Conservation (phyloP, 2,113 vertebrate species). For the Himantopus leucocephalus region DNA sequence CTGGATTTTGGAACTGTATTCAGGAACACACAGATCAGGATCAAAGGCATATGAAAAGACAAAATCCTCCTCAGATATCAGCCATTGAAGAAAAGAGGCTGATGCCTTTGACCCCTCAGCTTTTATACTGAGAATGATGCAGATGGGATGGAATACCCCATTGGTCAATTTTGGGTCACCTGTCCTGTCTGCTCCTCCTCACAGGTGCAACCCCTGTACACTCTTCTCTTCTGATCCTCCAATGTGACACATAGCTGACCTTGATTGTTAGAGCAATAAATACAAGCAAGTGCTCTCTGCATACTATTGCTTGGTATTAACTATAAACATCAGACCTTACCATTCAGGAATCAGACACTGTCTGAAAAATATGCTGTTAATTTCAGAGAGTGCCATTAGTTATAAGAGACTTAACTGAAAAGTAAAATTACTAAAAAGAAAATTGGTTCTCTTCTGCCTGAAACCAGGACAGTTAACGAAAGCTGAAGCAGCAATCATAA, state of each 20-base stretch:
- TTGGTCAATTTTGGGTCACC: neutral
- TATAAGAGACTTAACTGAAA: neutral
- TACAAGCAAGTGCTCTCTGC: neutral
- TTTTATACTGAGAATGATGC: too few species aligned
- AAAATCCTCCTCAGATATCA: too few species aligned
- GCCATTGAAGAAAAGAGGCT: too few species aligned
- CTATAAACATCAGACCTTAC: neutral
- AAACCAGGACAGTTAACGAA: neutral
- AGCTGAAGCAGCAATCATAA: neutral
- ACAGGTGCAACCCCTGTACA: neutral
- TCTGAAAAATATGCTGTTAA: neutral
- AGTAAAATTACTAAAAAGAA: neutral
- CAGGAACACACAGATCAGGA: too few species aligned
- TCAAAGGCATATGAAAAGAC: too few species aligned
- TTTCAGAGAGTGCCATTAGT: neutral
- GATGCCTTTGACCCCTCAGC: too few species aligned
- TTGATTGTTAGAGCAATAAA: neutral
- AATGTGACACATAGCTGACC: neutral
- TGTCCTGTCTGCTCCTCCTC: neutral
- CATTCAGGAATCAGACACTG: neutral
- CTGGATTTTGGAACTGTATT: too few species aligned
- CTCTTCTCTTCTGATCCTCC: neutral
- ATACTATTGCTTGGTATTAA: neutral
- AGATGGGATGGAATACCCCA: neutral
- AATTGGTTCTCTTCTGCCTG: neutral